Base-by-base conservation (phyloP, 2,888 invertebrate genomes). In the Alviniconcha strummeri region DNA sequence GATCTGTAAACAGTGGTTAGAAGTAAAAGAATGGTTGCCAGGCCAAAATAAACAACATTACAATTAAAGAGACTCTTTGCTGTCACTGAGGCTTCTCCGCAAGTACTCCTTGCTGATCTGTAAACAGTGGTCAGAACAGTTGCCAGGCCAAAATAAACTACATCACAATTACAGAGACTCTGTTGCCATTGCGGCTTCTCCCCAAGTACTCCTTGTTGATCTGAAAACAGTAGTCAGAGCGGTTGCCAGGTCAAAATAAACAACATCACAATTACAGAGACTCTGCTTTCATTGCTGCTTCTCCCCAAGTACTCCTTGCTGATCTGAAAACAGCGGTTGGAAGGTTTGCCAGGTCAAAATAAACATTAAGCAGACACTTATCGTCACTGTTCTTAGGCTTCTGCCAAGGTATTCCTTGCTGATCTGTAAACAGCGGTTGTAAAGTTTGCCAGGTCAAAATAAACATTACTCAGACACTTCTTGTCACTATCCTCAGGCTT, bases 351-450 rank as follows among this genome's bases (percentile, higher is more conserved):
- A 36, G 36, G 36, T 3, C 36, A 0, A 36, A 36, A 36, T 36
- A 36, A 36, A 36, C 36, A 1, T 97, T 97, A 89, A 97, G 94
- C 79, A 98, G 95, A 92, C 97, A 97, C 93, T 97, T 96, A 94
- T 97, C 96, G 91, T n/a, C 96, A 96, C 92, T 97, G 97, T 92
- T 97, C n/a, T 97, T 86, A 98, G 94, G 93, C 95, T 97, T 89
- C 95, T 95, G 91, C 97, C 97, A 90, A 98, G 94, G 93, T 97
- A 97, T n/a, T 95, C 94, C 94, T 97, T 97, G 89, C 96, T 97
- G 87, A 95, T 95, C 94, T 96, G 93, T 64, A 94, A 67, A 81
- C n/a, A 83, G 60, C 13, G 3, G 36, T 36, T 36, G 36, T 0
- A 36, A 36, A 36, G 36, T 36, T 3, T 36, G 36, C 36, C 36